Evolutionary conservation across 2,113 vertebrate genomes (phyloP), one percentile per base, ranked within the genome.

Genomic region (Menidia beryllina): DNA sequence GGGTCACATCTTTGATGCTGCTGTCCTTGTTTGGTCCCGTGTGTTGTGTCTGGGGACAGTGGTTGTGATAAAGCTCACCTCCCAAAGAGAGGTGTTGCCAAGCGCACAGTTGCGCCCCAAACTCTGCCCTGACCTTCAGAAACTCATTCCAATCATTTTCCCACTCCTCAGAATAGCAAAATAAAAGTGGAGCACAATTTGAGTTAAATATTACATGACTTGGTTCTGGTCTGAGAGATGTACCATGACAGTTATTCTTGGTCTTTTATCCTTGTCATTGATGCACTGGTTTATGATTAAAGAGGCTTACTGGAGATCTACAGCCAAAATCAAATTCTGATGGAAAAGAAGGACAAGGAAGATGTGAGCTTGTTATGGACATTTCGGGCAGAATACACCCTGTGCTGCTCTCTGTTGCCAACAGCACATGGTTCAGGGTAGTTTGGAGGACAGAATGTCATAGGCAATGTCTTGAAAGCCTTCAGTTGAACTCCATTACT

Each of bases 11-110:
- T 27, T 69, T 67, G 78, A 81, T 83, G 77, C 63, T 25, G 71
- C 73, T 70, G 69, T 78, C 81, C 83, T 89, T 86, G 84, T 90
- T 86, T 84, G 58, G 34, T 71, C 55, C 54, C 59, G 62, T 41
- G 70, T 91, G 88, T 91, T 89, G 79, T 85, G 88, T 90, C 87
- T 91, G 64, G 57, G 71, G 69, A 49, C 74, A 48, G 66, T 60
- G 53, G 69, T 19, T 77, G 82, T 76, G 88, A 87, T 91, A 83
- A 84, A 79, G 74, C 62, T 78, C 59, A 51, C 77, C 63, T 82
- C 54, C 58, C 59, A 72, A 75, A 63, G 74, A 89, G 82, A 84
- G 65, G 64, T 60, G 55, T 61, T 81, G 75, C 80, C 84, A 77
- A 38, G 43, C 47, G 75, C 39, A 11, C 66, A 63, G 39, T 12